Evolutionary conservation across 2,888 invertebrate genomes (phyloP), one percentile per base, ranked within the genome.

Genomic region (Azorinus chamasolen): DNA sequence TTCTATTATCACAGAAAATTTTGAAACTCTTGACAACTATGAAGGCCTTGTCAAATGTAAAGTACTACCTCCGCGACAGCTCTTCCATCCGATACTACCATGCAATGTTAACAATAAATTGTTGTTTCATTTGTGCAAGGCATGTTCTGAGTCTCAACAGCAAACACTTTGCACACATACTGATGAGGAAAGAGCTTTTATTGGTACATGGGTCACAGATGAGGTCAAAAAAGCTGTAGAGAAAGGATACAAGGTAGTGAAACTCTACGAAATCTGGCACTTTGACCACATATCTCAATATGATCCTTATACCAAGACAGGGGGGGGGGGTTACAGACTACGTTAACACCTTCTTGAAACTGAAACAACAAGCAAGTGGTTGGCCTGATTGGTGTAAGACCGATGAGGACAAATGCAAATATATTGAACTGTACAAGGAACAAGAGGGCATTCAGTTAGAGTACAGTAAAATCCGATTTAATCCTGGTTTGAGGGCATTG

Each of bases 51-150:
- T n/a, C n/a, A 10, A 89, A 88, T 50, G 76, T 82, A 51, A 89
- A 89, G 70, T 4, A n/a, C n/a, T n/a, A n/a, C n/a, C n/a, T n/a
- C n/a, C n/a, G n/a, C n/a, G n/a, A n/a, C n/a, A n/a, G n/a, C 69
- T 91, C 2, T 91, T 80, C 48, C 83, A 85, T 51, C 90, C 89
- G 3, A 89, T 92, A 0, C 66, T 92, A 22, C 91, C 92, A 0
- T 43, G 65, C 1, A 84, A 83, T 70, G 74, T 81, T 39, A 84
- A 89, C 62, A 85, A 78, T 0, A 88, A 90, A 69, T 64, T 93
- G 22, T 66, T 91, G 73, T 93, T 93, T 84, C 77, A 84, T 2
- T 70, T 93, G 2, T 93, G 93, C 83, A 75, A 86, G n/a, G 84
- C 64, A 0, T 79, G 74, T 27, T 65, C 25, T 10, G 69, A 80